phyloP scores from a whole-genome alignment of 2,888 invertebrate genomes.

The Frankliniella intonsa region DNA sequence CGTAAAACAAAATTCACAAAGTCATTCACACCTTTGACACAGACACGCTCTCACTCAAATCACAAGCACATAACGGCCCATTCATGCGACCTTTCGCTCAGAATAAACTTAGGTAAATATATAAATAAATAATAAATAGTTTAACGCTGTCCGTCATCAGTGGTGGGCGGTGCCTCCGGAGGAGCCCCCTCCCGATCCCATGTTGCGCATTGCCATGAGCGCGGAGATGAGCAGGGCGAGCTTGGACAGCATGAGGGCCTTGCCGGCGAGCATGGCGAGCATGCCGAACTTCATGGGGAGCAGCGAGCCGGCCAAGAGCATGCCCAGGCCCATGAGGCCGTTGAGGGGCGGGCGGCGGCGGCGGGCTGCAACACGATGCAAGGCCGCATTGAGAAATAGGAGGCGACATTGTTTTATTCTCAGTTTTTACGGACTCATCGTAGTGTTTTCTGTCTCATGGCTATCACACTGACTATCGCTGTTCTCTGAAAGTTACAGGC shows the following conservation, averaged over 20 bases:
- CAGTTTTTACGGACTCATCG: too few relatives aligned
- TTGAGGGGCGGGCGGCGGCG: slow-evolving; percentile 25
- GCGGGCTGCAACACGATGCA: not conserved
- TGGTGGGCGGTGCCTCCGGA: not conserved
- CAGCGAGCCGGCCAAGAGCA: slow-evolving; percentile 36
- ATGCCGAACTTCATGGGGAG: slow-evolving; percentile 36
- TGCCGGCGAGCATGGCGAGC: slow-evolving; percentile 36
- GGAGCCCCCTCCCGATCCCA: slow-evolving; percentile 22
- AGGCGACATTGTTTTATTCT: not conserved
- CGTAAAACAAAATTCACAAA: not conserved
- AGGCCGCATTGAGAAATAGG: not conserved
- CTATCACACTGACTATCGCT: too few relatives aligned
- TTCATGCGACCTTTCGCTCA: too few relatives aligned
- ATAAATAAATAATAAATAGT: slow-evolving; percentile 26
- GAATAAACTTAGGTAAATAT: not conserved
- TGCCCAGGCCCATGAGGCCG: slow-evolving; percentile 33
- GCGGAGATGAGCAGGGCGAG: slow-evolving; percentile 35
- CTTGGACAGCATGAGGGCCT: slow-evolving; percentile 36
- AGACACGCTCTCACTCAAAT: not conserved
- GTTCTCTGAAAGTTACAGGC: too few relatives aligned
- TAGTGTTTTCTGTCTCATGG: too few relatives aligned
- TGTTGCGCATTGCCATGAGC: slow-evolving; percentile 35
- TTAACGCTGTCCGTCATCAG: not conserved
- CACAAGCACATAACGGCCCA: not conserved
- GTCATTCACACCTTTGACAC: not conserved